phyloP scores from a whole-genome alignment of 2,113 vertebrate genomes.

The Rynchops niger region DNA sequence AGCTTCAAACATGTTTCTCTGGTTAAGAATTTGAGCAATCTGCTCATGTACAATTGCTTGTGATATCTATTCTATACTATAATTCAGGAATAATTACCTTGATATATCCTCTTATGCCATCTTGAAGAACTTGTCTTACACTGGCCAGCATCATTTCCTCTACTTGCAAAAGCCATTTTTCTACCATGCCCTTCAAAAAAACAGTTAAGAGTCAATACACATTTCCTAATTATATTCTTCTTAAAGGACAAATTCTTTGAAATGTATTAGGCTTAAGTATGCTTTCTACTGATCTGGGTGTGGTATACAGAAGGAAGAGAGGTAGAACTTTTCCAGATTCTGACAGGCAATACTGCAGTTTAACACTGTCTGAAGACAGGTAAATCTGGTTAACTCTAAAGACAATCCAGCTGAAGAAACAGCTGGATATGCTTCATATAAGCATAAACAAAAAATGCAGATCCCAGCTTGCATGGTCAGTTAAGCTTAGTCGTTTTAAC shows the following conservation, averaged over 20 bases:
- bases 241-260: neutral
- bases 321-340: neutral
- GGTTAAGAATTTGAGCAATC: neutral
- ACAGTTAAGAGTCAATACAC: neutral
- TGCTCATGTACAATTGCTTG: neutral
- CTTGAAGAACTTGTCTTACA: slow-evolving; percentile 79
- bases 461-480: neutral
- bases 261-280: neutral
- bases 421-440: neutral
- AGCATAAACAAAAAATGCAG: neutral
- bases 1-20: neutral
- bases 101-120: slow-evolving; percentile 79
- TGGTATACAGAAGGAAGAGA: neutral
- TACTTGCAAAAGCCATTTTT: slow-evolving; percentile 92
- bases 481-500: neutral
- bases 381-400: neutral
- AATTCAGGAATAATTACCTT: slow-evolving; percentile 73
- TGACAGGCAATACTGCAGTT: neutral
- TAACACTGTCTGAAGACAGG: neutral
- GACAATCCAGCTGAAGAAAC: neutral
- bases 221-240: neutral
- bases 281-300: neutral
- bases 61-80: neutral
- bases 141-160: slow-evolving; percentile 87
- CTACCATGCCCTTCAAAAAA: slow-evolving; percentile 87